A percentile compares a stretch with the other conserved stretches of the same genome.
Evolutionary conservation across 2,888 invertebrate genomes (phyloP).

Genomic region (Meteorus colon): DNA sequence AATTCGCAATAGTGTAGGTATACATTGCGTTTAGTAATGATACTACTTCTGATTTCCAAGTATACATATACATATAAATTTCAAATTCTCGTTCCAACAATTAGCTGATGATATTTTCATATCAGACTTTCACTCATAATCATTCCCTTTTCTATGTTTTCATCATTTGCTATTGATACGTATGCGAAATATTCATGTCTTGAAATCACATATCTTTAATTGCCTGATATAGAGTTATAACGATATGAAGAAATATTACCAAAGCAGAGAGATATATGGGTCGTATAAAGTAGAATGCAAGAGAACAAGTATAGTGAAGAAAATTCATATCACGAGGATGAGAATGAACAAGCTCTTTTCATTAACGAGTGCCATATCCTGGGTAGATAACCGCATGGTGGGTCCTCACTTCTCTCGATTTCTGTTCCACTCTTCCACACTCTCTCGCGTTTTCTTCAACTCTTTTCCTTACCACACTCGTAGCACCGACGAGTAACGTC

Average conservation of each 20-base stretch:
- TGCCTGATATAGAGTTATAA: not conserved
- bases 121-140: not conserved
- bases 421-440: conserved; percentile 38
- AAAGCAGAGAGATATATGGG: not conserved
- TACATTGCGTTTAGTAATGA: conserved; percentile 52
- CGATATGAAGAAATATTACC: not conserved
- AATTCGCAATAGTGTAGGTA: conserved; percentile 54
- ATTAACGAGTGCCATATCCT: conserved; percentile 57
- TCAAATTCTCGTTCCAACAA: conserved; percentile 29
- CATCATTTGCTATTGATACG: not conserved
- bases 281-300: not conserved
- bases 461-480: not conserved
- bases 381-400: conserved; percentile 18
- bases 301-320: conserved; percentile 34
- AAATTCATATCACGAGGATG: conserved; percentile 38
- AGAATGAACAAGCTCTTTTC: conserved; percentile 52
- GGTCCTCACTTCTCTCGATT: conserved; percentile 8
- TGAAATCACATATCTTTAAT: conserved; percentile 18
- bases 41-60: conserved; percentile 36
- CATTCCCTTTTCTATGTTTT: not conserved
- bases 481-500: conserved; percentile 52
- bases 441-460: conserved; percentile 44
- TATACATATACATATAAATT: conserved; percentile 39
- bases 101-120: not conserved
- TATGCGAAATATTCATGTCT: not conserved